Conservation (phyloP, 2,797 vertebrate genomes). For the Dipus sagitta region DNA sequence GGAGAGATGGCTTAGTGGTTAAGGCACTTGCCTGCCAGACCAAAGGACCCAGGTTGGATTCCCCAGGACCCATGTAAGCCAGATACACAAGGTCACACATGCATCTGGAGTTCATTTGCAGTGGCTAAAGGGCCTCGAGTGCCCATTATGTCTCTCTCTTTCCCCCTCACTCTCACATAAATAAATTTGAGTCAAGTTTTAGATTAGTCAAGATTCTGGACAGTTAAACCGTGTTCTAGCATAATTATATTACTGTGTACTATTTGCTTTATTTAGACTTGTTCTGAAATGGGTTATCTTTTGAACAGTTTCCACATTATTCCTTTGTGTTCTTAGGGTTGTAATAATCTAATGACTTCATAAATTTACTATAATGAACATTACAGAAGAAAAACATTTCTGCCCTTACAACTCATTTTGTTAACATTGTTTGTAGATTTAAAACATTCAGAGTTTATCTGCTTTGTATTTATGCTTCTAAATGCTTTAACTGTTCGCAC, state of each 20-base stretch:
- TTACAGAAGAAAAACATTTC: not conserved
- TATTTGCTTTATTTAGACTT: not conserved
- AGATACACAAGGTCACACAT: too few relatives aligned
- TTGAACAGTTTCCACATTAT: slow-evolving; percentile 14
- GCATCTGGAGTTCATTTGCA: too few relatives aligned
- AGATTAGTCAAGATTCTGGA: slow-evolving; percentile 3
- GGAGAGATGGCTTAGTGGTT: too few relatives aligned
- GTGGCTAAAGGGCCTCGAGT: too few relatives aligned
- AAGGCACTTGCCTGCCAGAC: too few relatives aligned
- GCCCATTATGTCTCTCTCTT: too few relatives aligned
- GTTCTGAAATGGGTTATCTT: slow-evolving; percentile 31
- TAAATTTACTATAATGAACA: not conserved
- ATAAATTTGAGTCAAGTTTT: not conserved
- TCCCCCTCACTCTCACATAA: too few relatives aligned
- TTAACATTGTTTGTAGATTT: not conserved
- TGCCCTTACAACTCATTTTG: not conserved
- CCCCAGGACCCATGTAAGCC: too few relatives aligned
- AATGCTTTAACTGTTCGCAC: not conserved
- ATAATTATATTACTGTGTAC: not conserved
- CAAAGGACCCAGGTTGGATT: too few relatives aligned
- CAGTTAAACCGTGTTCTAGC: not conserved
- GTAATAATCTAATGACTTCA: not conserved
- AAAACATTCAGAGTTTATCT: not conserved
- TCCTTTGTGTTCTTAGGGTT: slow-evolving; percentile 21
- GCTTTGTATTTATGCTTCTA: slow-evolving; percentile 27